Conservation (phyloP, 2,113 vertebrate species). For the Albula glossodonta region DNA sequence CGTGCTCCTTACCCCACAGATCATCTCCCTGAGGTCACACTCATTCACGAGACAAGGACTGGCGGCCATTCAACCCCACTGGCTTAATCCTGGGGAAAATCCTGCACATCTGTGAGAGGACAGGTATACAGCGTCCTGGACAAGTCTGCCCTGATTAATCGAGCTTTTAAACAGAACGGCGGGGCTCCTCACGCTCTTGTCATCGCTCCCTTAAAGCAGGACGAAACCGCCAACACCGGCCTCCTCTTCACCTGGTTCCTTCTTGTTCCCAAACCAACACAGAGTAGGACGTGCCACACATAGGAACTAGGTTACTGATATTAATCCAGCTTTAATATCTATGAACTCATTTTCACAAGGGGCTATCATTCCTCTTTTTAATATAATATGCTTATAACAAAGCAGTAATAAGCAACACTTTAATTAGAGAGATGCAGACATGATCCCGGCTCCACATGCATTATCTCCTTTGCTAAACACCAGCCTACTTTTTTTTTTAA, state of each 20-base stretch:
- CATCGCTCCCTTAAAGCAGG: background rate
- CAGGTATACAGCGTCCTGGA: background rate
- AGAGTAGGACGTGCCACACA: background rate
- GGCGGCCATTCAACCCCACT: background rate
- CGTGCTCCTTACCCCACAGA: background rate
- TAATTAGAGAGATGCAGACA: background rate
- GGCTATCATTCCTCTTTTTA: background rate
- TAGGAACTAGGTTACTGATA: background rate
- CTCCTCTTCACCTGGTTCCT: background rate
- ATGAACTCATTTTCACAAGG: background rate
- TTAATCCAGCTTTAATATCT: background rate
- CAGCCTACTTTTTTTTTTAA: background rate
- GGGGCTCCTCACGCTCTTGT: background rate
- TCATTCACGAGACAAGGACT: background rate
- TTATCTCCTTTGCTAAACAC: constrained; percentile 4
- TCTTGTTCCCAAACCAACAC: background rate
- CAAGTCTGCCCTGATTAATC: background rate
- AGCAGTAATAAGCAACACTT: background rate
- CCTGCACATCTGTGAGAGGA: background rate
- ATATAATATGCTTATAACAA: background rate
- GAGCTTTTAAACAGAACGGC: background rate
- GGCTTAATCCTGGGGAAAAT: background rate
- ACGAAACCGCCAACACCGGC: background rate
- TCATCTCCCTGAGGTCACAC: background rate
- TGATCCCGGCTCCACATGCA: background rate